Evolutionary conservation across 2,797 vertebrate species (phyloP), one percentile per base, ranked within the genome.

Genomic region (Danionella dracula): DNA sequence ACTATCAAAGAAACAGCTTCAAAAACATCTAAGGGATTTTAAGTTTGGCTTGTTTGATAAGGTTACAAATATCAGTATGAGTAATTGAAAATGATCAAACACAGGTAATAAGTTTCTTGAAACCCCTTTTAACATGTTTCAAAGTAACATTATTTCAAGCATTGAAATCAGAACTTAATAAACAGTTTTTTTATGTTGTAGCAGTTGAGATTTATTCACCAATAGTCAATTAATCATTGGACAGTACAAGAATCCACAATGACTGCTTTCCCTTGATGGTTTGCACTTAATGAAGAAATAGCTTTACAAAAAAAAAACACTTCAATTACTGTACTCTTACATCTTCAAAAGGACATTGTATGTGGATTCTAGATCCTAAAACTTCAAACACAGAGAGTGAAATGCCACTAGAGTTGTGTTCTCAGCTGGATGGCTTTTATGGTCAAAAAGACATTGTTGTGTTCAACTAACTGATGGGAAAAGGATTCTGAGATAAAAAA

Each of bases 401-500:
- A 74, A 68, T 58, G 37, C 37, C 34, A 42, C 60, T 32, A 31
- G 35, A 57, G 48, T 58, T 45, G 45, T 46, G 37, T 13, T 65
- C 55, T 35, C 42, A 34, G 49, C 42, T 62, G 29, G 51, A 55
- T 60, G 60, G 50, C 57, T 51, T 64, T 62, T 34, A 59, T 54
- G 57, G 42, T 46, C 61, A 53, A 53, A 59, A 41, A 74, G 70
- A 67, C 60, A 35, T 40, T 40, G 44, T 61, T 23, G 49, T 31
- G 55, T 63, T 55, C 45, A 19, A 31, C 55, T 46, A 56, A 62
- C 61, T 59, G 62, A 69, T 64, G 65, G 55, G 66, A 71, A 68
- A 59, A 73, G 66, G 57, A 71, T 65, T 66, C 41, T 62, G 49
- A 55, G 55, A 73, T 77, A 73, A 63, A 66, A 73, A 35, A 59